Evolutionary conservation across 1,140 invertebrate species (phyloP).

Genomic region (Bombus affinis): DNA sequence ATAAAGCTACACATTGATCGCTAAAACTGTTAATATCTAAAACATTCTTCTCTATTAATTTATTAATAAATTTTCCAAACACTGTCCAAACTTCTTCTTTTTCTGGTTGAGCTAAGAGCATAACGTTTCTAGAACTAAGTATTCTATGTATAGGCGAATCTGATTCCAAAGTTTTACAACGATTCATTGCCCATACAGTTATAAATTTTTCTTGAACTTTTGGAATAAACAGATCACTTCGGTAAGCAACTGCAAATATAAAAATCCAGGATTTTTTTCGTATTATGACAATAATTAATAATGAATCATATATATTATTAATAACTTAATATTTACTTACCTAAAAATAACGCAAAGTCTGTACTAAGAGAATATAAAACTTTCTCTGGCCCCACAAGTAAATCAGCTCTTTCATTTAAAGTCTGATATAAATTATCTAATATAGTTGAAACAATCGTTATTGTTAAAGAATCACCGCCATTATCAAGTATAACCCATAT

Average conservation of each 20-base stretch:
- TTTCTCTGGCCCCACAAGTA: slow-evolving; percentile 67
- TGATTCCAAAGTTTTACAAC: slow-evolving; percentile 58
- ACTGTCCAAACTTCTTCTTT: slow-evolving; percentile 69
- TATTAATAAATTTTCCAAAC: slow-evolving; percentile 74
- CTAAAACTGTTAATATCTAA: slow-evolving; percentile 77
- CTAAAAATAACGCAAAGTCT: slow-evolving; percentile 76
- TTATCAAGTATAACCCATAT: slow-evolving; percentile 77
- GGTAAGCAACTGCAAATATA: slow-evolving; percentile 71
- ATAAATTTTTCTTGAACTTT: slow-evolving; percentile 75
- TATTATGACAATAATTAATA: not conserved
- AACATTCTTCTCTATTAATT: slow-evolving; percentile 74
- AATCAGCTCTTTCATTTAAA: slow-evolving; percentile 71
- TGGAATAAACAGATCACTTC: slow-evolving; percentile 70
- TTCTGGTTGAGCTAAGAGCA: slow-evolving; percentile 74
- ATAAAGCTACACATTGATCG: slow-evolving; percentile 79
- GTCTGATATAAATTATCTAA: slow-evolving; percentile 66
- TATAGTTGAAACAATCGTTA: slow-evolving; percentile 56
- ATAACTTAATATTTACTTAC: slow-evolving; percentile 63
- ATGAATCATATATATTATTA: not conserved
- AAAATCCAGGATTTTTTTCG: not conserved
- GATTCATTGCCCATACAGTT: slow-evolving; percentile 74
- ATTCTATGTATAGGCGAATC: slow-evolving; percentile 72
- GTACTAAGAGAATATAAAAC: slow-evolving; percentile 72
- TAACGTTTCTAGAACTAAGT: slow-evolving; percentile 80
- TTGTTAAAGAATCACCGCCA: slow-evolving; percentile 63